A percentile compares a stretch with the other conserved stretches of the same genome.
Evolutionary conservation across 1,140 invertebrate genomes (phyloP).

Genomic region (Helicorthomorpha holstii): DNA sequence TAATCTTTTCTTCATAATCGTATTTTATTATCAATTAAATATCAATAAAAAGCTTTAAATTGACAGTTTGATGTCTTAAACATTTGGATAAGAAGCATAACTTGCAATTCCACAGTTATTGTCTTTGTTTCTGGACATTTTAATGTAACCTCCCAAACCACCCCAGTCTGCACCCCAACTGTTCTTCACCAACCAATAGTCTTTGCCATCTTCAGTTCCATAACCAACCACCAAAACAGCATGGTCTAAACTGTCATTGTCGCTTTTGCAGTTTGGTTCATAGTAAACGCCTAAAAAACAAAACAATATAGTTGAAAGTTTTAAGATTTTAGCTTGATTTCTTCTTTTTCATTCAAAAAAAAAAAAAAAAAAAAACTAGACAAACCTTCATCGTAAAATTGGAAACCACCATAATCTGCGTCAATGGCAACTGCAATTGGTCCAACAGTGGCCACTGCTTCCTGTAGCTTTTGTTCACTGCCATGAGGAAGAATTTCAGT

Average conservation of each 20-base stretch:
- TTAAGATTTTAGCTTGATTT: background rate
- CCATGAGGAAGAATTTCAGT: background rate
- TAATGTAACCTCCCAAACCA: conserved; percentile 41
- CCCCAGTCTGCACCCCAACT: conserved; percentile 71
- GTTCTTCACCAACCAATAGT: conserved; percentile 84
- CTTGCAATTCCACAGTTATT: conserved; percentile 36
- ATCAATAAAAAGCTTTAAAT: no score
- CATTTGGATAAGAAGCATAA: background rate
- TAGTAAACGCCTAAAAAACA: background rate
- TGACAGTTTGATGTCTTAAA: background rate
- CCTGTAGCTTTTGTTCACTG: conserved; percentile 14
- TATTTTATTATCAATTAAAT: no score
- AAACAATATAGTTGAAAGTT: background rate
- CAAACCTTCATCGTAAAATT: conserved; percentile 4
- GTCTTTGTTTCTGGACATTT: conserved; percentile 27
- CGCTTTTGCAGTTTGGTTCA: background rate
- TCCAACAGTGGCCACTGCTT: conserved; percentile 25
- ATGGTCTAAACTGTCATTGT: conserved; percentile 26
- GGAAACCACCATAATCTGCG: conserved; percentile 22
- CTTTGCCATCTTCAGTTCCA: conserved; percentile 32
- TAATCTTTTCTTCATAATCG: no score
- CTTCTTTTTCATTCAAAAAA: background rate
- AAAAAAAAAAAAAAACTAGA: background rate
- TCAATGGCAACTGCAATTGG: conserved; percentile 31
- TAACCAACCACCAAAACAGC: conserved; percentile 37